Evolutionary conservation across 2,797 vertebrate species (phyloP).

Genomic region (Siniperca scherzeri): DNA sequence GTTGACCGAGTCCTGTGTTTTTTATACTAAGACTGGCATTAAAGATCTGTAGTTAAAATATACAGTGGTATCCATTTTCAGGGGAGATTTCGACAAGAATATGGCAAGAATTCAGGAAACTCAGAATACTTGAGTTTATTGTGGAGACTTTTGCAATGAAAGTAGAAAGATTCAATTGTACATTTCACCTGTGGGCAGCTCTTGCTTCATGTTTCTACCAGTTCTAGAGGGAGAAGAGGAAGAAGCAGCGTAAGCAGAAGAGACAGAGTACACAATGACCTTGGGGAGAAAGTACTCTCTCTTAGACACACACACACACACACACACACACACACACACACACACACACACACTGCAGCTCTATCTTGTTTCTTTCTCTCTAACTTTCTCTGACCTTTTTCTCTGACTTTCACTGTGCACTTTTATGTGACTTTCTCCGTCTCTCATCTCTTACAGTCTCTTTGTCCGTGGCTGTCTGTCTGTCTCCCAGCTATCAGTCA

Average conservation of each 20-base stretch:
- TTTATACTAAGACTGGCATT: background rate
- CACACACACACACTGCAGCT: constrained; percentile 9
- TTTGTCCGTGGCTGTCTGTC: background rate
- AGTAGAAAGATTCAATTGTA: background rate
- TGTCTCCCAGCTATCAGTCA: background rate
- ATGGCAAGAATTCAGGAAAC: background rate
- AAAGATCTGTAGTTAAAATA: background rate
- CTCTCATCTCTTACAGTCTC: background rate
- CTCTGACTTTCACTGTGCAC: constrained; percentile 15
- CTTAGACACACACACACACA: background rate
- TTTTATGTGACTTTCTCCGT: background rate
- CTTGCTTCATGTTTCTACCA: background rate
- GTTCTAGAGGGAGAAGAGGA: background rate
- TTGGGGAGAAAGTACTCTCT: background rate
- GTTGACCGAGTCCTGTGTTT: background rate
- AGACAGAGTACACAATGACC: background rate
- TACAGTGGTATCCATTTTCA: background rate
- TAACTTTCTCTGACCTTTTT: constrained; percentile 28
- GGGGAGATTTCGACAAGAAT: background rate
- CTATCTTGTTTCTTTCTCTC: background rate
- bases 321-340: constrained; percentile 15
- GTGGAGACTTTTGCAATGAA: background rate
- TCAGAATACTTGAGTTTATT: background rate
- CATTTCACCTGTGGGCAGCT: background rate
- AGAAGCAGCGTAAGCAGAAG: constrained; percentile 1